Evolutionary conservation across 2,888 invertebrate genomes (phyloP), one percentile per base, ranked within the genome.

Genomic region (Dioctria rufipes): DNA sequence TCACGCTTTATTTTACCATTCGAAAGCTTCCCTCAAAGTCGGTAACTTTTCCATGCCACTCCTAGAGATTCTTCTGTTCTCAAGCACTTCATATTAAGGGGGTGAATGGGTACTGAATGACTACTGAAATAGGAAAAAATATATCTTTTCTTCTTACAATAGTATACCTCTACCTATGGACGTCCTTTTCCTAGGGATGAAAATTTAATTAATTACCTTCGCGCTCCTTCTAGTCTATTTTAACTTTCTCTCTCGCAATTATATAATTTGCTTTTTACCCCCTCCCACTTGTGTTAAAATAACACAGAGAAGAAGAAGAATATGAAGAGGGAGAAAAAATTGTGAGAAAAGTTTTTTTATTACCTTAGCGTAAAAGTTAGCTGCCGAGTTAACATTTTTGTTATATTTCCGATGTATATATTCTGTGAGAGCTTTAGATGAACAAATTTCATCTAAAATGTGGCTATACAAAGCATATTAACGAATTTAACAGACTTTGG

Each of bases 1-100:
- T 73, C 73, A 73, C 73, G 73, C 73, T 73, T 73, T 73, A 73
- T 73, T 73, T 73, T 73, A 73, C 58, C 73, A 73, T 73, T 73
- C 42, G 51, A 73, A 51, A 58, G 73, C 51, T 60, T 13, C 60
- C 60, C 73, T 73, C 43, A 73, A 73, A 73, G 73, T 73, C 60
- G 60, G 73, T 73, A 73, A 60, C 73, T 73, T 60, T 73, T 60
- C 73, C 42, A 40, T 40, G 42, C 73, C 54, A 43, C 43, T 67
- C 13, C 67, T 46, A 49, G 25, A 60, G 40, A 46, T 67, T n/a
- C 25, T 49, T 49, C 46, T 9, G 49, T 13, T 39, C 40, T 13
- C 43, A 67, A 46, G 37, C 6, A 67, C 67, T 67, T 43, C 37
- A 42, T 67, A 46, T 67, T 67, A 67, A 67, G 46, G 4, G 40